Evolutionary conservation across 2,113 vertebrate species (phyloP).

Genomic region (Bucco capensis): DNA sequence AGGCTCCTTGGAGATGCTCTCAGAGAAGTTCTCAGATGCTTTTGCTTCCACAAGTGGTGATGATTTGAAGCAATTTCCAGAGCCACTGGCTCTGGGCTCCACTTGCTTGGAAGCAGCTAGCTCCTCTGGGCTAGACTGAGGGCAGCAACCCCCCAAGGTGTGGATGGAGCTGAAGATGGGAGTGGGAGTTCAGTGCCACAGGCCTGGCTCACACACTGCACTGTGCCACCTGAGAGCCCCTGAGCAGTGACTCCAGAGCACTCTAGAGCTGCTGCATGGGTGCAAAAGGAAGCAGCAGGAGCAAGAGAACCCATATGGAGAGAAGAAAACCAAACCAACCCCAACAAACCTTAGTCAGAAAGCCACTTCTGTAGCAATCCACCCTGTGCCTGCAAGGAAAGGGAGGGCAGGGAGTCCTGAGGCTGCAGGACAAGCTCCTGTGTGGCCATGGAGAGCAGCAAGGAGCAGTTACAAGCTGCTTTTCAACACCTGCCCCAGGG

Average conservation of each 20-base stretch:
- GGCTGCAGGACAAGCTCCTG: not conserved
- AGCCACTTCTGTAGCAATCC: not conserved
- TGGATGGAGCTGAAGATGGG: not conserved
- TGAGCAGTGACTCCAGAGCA: not conserved
- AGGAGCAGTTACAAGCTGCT: not conserved
- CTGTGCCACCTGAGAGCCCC: not conserved
- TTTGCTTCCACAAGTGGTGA: not conserved
- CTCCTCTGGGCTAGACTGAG: not conserved
- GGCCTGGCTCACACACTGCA: too few species aligned
- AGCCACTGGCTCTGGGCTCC: not conserved
- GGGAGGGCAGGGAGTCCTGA: not conserved
- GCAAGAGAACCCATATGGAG: not conserved
- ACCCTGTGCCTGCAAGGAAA: not conserved
- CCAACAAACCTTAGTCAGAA: not conserved
- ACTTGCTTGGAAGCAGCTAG: not conserved
- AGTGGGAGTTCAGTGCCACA: not conserved
- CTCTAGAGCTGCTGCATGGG: not conserved
- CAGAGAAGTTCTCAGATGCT: not conserved
- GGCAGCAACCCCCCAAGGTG: not conserved
- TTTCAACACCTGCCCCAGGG: rapidly evolving
- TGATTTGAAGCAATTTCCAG: not conserved
- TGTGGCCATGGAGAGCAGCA: not conserved
- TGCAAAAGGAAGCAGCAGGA: not conserved
- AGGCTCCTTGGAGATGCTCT: not conserved
- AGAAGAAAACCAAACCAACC: too few species aligned